Conservation (phyloP, 2,113 vertebrate genomes). For the Podarcis muralis region DNA sequence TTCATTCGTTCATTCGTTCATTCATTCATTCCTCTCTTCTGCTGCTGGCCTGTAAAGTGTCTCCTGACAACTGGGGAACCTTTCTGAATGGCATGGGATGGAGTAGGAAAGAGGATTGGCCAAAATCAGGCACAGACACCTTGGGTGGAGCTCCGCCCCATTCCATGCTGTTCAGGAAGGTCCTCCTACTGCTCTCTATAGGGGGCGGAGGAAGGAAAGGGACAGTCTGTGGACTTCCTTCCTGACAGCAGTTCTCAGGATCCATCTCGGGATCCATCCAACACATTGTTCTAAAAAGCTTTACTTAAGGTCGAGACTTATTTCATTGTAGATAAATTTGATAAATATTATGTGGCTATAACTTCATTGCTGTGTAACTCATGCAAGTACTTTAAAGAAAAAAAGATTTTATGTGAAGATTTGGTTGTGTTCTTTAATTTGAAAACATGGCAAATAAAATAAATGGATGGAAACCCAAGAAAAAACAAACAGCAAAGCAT, state of each 20-base stretch:
- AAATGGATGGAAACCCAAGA: rapidly evolving
- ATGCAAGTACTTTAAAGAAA: conserved; percentile 17
- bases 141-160: background rate
- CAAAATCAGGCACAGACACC: background rate
- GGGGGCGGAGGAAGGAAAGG: background rate
- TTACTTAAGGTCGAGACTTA: rapidly evolving
- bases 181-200: background rate
- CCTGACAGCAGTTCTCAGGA: background rate
- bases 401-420: conserved; percentile 43
- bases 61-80: background rate
- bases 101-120: background rate
- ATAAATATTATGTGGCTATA: background rate
- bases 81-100: background rate
- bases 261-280: background rate
- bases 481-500: rapidly evolving
- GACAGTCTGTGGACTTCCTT: background rate
- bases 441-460: background rate
- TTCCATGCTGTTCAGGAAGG: background rate
- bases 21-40: background rate
- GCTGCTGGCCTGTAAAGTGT: background rate
- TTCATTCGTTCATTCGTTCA: too few species aligned
- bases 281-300: background rate
- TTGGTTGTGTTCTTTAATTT: conserved; percentile 17
- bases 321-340: rapidly evolving
- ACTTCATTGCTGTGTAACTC: background rate